Conservation (phyloP, 2,797 vertebrate species). For the Myiothlypis chrysogaster region DNA sequence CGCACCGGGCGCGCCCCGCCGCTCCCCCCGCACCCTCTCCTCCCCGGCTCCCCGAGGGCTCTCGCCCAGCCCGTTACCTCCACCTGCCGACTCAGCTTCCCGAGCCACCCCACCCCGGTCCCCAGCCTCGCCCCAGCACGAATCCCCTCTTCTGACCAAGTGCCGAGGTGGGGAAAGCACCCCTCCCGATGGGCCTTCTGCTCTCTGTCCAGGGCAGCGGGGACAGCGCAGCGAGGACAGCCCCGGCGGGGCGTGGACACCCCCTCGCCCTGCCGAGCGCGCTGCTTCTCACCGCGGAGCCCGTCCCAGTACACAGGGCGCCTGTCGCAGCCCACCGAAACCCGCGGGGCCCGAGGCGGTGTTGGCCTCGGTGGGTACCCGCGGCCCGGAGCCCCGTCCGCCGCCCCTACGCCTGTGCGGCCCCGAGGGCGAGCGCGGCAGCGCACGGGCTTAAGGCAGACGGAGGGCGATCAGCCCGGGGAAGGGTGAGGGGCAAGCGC, state of each 20-base stretch:
- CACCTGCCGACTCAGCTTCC: background rate
- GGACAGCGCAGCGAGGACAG: background rate
- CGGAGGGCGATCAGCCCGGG: too few species aligned
- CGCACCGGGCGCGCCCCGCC: background rate
- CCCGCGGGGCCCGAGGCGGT: background rate
- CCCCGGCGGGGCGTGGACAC: background rate
- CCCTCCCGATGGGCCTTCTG: too few species aligned
- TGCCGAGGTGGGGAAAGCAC: background rate
- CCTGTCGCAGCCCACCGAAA: fast-evolving
- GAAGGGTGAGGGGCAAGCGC: background rate
- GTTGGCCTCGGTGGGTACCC: background rate
- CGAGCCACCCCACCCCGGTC: background rate
- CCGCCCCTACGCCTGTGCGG: background rate
- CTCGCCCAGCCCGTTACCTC: background rate
- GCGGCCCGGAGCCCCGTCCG: background rate
- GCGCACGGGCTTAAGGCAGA: background rate
- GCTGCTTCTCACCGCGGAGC: background rate
- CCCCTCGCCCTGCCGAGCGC: too few species aligned
- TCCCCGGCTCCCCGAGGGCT: background rate
- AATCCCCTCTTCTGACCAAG: background rate
- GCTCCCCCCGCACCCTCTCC: background rate
- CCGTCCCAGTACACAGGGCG: background rate
- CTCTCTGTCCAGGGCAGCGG: background rate
- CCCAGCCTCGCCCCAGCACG: background rate
- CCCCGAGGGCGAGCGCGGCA: background rate